These are phyloP conservation scores for Zaprionus lachaisei DNA, from an alignment of 1,140 invertebrate genomes.

Conservation along the genomic window DNA sequence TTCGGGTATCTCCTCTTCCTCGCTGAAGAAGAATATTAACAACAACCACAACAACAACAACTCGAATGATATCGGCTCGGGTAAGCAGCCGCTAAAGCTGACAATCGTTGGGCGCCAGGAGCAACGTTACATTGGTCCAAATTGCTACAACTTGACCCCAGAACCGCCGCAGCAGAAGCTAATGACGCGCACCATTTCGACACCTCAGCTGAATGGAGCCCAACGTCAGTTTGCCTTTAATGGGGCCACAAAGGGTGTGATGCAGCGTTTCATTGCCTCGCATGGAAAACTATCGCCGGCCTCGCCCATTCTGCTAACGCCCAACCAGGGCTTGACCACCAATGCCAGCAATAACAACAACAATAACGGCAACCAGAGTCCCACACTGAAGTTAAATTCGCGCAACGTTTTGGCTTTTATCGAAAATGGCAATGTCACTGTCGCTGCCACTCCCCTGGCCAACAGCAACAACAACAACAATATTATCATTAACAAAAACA, in stretches of 20 bases:
- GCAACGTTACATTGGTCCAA: slow-evolving; percentile 75
- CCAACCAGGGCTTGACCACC: background rate
- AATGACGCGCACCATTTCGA: slow-evolving; percentile 87
- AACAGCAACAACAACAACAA: slow-evolving; percentile 24
- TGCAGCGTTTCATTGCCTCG: slow-evolving; percentile 91
- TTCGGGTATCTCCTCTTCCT: slow-evolving; percentile 78
- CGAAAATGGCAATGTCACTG: slow-evolving; percentile 36
- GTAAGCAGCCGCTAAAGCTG: slow-evolving; percentile 47
- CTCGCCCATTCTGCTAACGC: slow-evolving; percentile 16
- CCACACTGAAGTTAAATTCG: slow-evolving; percentile 60
- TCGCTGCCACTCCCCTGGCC: slow-evolving; percentile 36
- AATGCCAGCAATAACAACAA: slow-evolving; percentile 9
- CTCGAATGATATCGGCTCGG: background rate
- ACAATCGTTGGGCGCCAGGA: slow-evolving; percentile 59
- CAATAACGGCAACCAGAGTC: slow-evolving; percentile 3
- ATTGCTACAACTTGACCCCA: slow-evolving; percentile 84
- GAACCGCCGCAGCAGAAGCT: slow-evolving; percentile 85
- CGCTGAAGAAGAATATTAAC: slow-evolving; percentile 53
- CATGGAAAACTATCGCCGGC: slow-evolving; percentile 87
- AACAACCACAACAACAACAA: slow-evolving; percentile 28
- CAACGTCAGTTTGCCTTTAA: slow-evolving; percentile 86
- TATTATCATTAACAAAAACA: slow-evolving; percentile 23
- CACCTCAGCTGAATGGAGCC: slow-evolving; percentile 86
- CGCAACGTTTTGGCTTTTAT: slow-evolving; percentile 65
- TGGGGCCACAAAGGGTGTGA: slow-evolving; percentile 89